phyloP scores from a whole-genome alignment of 2,113 vertebrate species.

The Gymnogyps californianus region DNA sequence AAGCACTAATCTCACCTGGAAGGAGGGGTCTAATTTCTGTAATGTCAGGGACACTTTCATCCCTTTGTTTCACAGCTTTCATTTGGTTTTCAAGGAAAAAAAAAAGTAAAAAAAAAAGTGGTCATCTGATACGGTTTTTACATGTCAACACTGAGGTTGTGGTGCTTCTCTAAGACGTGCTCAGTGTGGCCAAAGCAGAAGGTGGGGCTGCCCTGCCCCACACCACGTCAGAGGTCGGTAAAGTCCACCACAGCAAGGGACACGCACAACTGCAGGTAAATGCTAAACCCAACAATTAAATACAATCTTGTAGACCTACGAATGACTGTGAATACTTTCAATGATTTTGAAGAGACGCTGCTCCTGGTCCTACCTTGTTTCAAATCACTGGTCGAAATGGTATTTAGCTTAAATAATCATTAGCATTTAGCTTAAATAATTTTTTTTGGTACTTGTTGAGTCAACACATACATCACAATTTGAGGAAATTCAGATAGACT shows the following conservation, averaged over 20 bases:
- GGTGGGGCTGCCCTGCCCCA: neutral
- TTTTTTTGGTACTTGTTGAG: neutral
- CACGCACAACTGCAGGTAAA: neutral
- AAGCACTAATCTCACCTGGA: neutral
- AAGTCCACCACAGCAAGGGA: neutral
- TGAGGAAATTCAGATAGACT: neutral
- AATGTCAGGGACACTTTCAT: neutral
- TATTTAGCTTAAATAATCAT: neutral
- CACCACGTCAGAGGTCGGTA: rapidly evolving
- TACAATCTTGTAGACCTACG: neutral
- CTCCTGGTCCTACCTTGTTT: neutral
- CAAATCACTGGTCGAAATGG: neutral
- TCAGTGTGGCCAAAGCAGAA: neutral
- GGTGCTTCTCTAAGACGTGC: neutral
- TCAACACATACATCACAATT: neutral
- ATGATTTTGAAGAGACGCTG: neutral
- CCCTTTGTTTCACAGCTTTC: neutral
- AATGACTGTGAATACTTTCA: neutral
- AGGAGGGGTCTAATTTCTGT: neutral
- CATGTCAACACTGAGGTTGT: neutral
- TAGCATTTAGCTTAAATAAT: neutral
- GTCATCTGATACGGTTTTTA: neutral
- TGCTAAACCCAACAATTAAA: neutral
- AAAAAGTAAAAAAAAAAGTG: neutral
- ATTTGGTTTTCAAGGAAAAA: neutral